Percentiles rank a stretch among this genome's conserved stretches.
Evolutionary conservation across 2,888 invertebrate species (phyloP).

Genomic region (Julus scandinavius): DNA sequence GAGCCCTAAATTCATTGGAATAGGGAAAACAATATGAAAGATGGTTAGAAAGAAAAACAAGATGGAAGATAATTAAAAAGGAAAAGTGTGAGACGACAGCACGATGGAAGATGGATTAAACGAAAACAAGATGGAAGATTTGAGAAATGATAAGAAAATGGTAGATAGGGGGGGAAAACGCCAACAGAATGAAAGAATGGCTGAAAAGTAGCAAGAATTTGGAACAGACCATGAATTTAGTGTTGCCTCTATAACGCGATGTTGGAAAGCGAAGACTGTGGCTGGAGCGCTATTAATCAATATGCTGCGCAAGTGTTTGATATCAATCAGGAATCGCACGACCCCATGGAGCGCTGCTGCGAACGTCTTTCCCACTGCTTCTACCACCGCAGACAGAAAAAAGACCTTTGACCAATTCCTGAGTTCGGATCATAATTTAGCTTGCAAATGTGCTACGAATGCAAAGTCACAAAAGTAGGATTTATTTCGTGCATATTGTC

Average conservation of each 20-base stretch:
- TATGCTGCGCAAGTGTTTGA: slow-evolving; percentile 23
- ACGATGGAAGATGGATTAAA: too few species aligned
- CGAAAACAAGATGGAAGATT: too few species aligned
- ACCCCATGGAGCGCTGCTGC: slow-evolving; percentile 2
- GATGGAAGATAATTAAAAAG: too few species aligned
- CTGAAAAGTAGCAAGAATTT: too few species aligned
- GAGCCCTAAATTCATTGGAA: too few species aligned
- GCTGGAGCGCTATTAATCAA: slow-evolving; percentile 28
- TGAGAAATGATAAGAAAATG: too few species aligned
- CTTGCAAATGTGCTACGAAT: not conserved
- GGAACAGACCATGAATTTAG: not conserved
- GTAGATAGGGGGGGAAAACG: too few species aligned
- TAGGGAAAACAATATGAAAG: too few species aligned
- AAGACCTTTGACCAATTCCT: not conserved
- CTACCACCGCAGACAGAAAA: not conserved
- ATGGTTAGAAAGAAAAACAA: too few species aligned
- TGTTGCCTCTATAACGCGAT: not conserved
- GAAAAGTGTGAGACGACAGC: too few species aligned
- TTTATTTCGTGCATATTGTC: not conserved
- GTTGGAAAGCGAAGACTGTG: not conserved
- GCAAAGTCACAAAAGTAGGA: not conserved
- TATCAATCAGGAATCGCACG: slow-evolving; percentile 30
- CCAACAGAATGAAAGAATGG: too few species aligned
- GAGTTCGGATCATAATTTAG: not conserved
- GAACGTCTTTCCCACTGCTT: slow-evolving; percentile 4